Evolutionary conservation across 2,797 vertebrate species (phyloP).

Genomic region (Pseudopleuronectes americanus): DNA sequence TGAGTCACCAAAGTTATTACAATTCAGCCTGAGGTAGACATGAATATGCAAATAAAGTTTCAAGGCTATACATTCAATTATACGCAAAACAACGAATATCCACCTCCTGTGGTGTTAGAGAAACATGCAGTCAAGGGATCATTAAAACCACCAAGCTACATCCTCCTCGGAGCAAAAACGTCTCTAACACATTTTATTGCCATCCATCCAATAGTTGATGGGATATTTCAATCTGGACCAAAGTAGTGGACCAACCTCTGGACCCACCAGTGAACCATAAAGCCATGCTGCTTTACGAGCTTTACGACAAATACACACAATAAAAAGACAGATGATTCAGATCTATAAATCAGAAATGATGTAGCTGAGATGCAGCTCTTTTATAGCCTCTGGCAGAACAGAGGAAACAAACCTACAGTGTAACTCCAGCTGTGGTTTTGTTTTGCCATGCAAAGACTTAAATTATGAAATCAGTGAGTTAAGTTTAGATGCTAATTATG

Average conservation of each 20-base stretch:
- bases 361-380: not conserved
- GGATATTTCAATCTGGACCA: too few relatives aligned
- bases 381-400: not conserved
- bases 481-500: slow-evolving; percentile 16
- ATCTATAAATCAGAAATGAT: slow-evolving; percentile 4
- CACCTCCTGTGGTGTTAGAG: not conserved
- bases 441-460: slow-evolving; percentile 12
- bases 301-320: not conserved
- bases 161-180: not conserved
- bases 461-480: slow-evolving; percentile 34
- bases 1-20: too few relatives aligned
- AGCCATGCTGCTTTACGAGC: not conserved
- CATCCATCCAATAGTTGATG: not conserved
- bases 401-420: not conserved
- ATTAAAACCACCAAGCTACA: not conserved
- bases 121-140: not conserved
- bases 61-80: not conserved
- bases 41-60: too few relatives aligned
- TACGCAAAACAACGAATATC: not conserved
- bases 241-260: not conserved
- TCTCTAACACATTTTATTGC: not conserved
- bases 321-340: not conserved
- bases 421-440: not conserved
- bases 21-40: too few relatives aligned
- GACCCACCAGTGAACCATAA: not conserved